Conservation (phyloP, 2,797 vertebrate species). For the Picus viridis region DNA sequence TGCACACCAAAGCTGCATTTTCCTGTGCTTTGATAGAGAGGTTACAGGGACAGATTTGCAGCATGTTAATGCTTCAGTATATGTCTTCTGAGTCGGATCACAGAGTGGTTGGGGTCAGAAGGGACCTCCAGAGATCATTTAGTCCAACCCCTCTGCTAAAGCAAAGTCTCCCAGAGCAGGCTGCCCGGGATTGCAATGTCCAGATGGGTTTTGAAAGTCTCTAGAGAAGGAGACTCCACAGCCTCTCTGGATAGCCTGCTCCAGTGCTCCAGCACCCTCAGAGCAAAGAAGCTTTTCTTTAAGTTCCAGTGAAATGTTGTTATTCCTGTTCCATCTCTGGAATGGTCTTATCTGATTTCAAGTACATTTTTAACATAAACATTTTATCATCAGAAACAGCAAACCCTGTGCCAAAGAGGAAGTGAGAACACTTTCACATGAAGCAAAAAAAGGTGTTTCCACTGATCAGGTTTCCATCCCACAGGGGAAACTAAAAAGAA, state of each 20-base stretch:
- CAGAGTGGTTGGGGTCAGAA: no score
- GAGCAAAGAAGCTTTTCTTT: no score
- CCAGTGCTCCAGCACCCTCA: no score
- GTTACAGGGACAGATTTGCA: background rate
- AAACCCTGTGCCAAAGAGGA: background rate
- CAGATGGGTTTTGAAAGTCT: no score
- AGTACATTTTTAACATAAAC: background rate
- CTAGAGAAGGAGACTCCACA: no score
- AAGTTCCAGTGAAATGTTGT: background rate
- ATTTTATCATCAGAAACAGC: background rate
- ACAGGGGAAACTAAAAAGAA: background rate
- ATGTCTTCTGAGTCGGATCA: background rate
- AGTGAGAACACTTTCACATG: background rate
- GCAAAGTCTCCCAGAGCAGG: no score
- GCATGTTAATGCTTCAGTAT: background rate
- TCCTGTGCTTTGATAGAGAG: slow-evolving; percentile 21
- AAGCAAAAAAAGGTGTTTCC: background rate
- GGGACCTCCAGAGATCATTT: no score
- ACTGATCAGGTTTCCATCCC: background rate
- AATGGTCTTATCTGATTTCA: background rate
- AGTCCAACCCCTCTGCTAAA: no score
- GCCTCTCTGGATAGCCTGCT: no score
- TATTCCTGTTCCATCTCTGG: background rate
- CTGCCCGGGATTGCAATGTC: no score
- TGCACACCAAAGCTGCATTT: background rate